These are phyloP conservation scores for Selene dorsalis DNA, from an alignment of 2,797 vertebrate species.

Conservation along the genomic window DNA sequence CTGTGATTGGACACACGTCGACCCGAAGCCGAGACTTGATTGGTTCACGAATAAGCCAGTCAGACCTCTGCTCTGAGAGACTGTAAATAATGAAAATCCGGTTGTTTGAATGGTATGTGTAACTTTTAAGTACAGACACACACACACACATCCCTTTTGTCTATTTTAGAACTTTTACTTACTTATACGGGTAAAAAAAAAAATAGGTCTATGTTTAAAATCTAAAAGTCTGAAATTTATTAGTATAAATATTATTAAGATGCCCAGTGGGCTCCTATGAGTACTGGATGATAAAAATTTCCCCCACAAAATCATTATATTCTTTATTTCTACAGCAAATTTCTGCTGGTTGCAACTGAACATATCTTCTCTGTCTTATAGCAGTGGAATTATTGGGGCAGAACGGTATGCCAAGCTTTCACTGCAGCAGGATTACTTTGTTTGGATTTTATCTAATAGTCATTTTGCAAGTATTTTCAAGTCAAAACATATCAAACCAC, in stretches of 20 bases:
- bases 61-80: constrained; percentile 9
- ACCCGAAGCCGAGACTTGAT: constrained; percentile 29
- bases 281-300: too few species aligned
- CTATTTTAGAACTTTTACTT: too few species aligned
- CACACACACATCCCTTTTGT: too few species aligned
- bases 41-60: constrained; percentile 61
- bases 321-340: not conserved
- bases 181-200: too few species aligned
- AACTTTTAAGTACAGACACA: too few species aligned
- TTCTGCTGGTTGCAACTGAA: not conserved
- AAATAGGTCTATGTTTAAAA: too few species aligned
- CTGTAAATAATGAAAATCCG: constrained; percentile 34
- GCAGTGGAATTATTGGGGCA: not conserved
- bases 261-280: too few species aligned
- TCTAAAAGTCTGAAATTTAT: too few species aligned
- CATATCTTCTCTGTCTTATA: not conserved
- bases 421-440: not conserved
- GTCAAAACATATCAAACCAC: not conserved
- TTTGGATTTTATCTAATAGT: not conserved
- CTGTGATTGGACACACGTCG: constrained; percentile 64
- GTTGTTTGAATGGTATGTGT: not conserved
- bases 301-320: too few species aligned
- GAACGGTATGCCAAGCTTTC: not conserved
- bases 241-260: too few species aligned
- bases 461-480: not conserved